Base-by-base conservation (phyloP, 2,888 invertebrate genomes). In the Parelbella ahira region DNA sequence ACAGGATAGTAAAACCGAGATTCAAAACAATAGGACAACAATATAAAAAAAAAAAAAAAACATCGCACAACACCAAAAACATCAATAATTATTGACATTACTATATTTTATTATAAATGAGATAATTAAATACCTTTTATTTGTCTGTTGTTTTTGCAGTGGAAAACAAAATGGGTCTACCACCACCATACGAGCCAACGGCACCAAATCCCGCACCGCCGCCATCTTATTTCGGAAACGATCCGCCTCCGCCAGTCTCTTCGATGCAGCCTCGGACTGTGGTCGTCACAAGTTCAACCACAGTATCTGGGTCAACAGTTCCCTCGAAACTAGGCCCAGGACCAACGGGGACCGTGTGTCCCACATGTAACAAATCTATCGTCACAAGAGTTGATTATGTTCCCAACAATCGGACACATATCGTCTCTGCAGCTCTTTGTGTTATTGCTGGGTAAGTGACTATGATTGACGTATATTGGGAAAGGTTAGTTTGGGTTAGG, bases 131-230 rank as follows among this genome's bases (percentile, higher is more conserved):
- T n/a, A n/a, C n/a, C n/a, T n/a, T n/a, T n/a, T n/a, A n/a, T n/a
- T n/a, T n/a, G n/a, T n/a, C n/a, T n/a, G n/a, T n/a, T n/a, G n/a
- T n/a, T n/a, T 37, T 78, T 83, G 38, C 73, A 87, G 86, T 87
- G 86, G 86, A 87, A 63, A 86, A 86, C 45, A 87, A 87, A 61
- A 84, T 86, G 80, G 86, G 86, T 6, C 57, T 86, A 1, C 86
- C 86, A 0, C 86, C 86, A 2, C 82, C 86, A 1, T 84, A 87
- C 51, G 77, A 84, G 47, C 76, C 73, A 37, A 54, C 66, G n/a
- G 58, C 70, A 4, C 66, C 78, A 0, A 80, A 75, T 46, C 77
- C 80, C 2, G 75, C 69, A 1, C 84, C 86, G 1, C 86, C 86
- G 1, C 86, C 84, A 0, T 78, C 83, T 0, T 86, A 87, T 58